Evolutionary conservation across 2,113 vertebrate species (phyloP), one percentile per base, ranked within the genome.

Genomic region (Peromyscus leucopus): DNA sequence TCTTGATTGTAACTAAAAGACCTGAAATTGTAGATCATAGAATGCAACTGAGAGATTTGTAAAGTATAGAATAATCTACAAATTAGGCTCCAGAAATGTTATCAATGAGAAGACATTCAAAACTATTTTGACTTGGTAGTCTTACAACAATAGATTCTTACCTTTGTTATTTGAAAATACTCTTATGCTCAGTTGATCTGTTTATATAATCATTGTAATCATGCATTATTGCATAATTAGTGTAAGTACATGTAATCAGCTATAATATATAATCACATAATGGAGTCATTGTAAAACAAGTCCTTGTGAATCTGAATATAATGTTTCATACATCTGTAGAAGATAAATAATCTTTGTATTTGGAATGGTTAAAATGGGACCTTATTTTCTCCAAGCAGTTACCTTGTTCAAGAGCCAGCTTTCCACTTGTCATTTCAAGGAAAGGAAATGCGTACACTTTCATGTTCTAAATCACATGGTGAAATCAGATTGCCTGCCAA

Each of bases 181-280:
- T 55, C 10, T 95, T 97, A 86, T 63, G 83, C 96, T 96, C 91
- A 96, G 94, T 96, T 91, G 22, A 96, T 89, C 74, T 96, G 94
- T 96, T 96, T 97, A 94, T 96, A 88, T 91, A 96, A 97, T 95
- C 93, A 95, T 42, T 85, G 1, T 67, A 96, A 97, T 96, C 92
- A 96, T 79, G n/a, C 48, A 93, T 97, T 97, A 90, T 97, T 96
- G 89, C 57, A 65, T 90, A 96, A 97, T 97, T 95, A 97, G 86
- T 93, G 3, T 93, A 93, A 96, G 85, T 95, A 59, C 57, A 87
- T 89, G 26, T 75, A 97, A 96, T 97, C 93, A 97, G 42, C 67
- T 89, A 79, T 89, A 97, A 87, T 21, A 31, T 91, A 84, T 95
- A 97, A 97, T 96, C 96, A 93, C 36, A 91, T 93, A 95, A 94